Conservation (phyloP, 2,113 vertebrate species). For the Pelvicachromis taeniatus region DNA sequence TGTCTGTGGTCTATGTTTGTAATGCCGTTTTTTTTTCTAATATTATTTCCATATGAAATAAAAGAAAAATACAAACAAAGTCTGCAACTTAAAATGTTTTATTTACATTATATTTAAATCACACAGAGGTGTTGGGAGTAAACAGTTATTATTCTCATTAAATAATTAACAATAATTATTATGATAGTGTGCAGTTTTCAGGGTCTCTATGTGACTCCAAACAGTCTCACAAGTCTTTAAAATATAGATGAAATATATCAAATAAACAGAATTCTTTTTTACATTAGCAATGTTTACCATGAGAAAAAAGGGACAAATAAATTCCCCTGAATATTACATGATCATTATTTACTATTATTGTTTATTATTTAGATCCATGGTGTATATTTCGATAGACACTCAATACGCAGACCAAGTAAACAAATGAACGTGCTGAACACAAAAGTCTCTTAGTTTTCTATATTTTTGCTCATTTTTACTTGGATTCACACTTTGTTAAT, state of each 20-base stretch:
- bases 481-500: background rate
- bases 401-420: background rate
- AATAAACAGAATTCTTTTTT: background rate
- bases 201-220: background rate
- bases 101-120: background rate
- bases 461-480: background rate
- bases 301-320: background rate
- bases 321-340: fast-evolving
- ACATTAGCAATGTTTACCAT: background rate
- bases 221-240: background rate
- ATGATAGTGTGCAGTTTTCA: background rate
- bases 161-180: background rate
- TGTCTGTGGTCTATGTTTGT: background rate
- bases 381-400: background rate
- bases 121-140: fast-evolving
- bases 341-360: fast-evolving
- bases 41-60: fast-evolving
- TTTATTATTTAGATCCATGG: background rate
- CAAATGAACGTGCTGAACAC: fast-evolving
- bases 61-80: background rate
- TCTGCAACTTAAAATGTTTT: background rate
- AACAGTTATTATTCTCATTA: fast-evolving
- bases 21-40: background rate
- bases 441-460: background rate
- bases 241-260: background rate